phyloP scores from a whole-genome alignment of 2,797 vertebrate genomes.

The Todus mexicanus region DNA sequence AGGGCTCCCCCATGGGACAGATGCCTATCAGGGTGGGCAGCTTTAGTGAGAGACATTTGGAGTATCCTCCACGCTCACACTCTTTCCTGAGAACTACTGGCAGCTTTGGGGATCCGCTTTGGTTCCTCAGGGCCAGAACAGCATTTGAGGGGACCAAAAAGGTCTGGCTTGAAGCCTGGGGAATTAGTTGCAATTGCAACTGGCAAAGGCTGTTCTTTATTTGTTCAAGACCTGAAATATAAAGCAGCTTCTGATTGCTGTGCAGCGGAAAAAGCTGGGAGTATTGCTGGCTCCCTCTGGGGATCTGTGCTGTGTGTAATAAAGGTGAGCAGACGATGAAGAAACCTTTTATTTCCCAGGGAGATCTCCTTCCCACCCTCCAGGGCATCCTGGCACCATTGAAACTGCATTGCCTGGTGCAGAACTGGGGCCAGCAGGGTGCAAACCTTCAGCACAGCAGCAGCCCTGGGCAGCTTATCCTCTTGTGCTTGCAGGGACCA shows the following conservation, averaged over 20 bases:
- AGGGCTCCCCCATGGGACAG: background rate
- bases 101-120: background rate
- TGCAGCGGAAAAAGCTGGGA: background rate
- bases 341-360: background rate
- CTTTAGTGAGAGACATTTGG: fast-evolving
- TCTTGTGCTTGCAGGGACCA: background rate
- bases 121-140: background rate
- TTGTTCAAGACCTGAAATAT: background rate
- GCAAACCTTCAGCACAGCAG: fast-evolving
- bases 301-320: fast-evolving
- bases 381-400: background rate
- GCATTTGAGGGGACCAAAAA: background rate
- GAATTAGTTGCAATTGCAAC: background rate
- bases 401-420: fast-evolving
- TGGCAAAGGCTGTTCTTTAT: background rate
- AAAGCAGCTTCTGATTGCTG: background rate
- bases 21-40: too few relatives aligned
- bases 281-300: background rate
- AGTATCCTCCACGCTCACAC: fast-evolving
- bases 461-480: background rate
- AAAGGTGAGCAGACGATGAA: background rate
- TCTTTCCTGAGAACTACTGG: background rate
- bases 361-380: background rate
- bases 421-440: background rate
- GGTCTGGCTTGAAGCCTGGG: background rate